A percentile compares a stretch with the other conserved stretches of the same genome.
Evolutionary conservation across 2,888 invertebrate species (phyloP).

Genomic region (Syrista parreyssii): DNA sequence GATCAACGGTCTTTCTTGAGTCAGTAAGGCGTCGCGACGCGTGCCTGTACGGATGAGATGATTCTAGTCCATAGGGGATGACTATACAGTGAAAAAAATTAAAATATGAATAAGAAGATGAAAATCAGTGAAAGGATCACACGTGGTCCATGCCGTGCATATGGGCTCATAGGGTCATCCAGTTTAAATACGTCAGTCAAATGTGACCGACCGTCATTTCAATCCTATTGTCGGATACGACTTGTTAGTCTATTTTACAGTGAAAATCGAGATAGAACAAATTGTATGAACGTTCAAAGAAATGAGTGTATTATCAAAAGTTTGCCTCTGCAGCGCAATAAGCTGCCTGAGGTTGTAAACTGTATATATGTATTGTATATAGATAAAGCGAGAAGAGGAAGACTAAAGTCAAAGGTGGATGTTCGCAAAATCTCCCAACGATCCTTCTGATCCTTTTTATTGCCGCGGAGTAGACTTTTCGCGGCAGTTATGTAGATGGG

Average conservation of each 20-base stretch:
- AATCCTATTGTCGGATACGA: background rate
- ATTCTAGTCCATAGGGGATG: background rate
- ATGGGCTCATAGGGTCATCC: background rate
- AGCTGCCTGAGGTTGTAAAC: no score
- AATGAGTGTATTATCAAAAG: background rate
- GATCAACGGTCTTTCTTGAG: conserved; percentile 43
- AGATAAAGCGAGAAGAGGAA: background rate
- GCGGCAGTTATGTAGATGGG: conserved; percentile 59
- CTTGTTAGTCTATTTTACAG: background rate
- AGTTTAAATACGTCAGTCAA: background rate
- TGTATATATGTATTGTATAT: background rate
- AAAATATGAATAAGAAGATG: background rate
- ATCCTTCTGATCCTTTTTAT: conserved; percentile 47
- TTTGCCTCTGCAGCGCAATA: background rate
- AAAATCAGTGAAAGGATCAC: background rate
- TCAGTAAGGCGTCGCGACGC: background rate
- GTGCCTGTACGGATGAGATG: background rate
- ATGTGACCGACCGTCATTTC: background rate
- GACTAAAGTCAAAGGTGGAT: background rate
- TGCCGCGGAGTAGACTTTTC: conserved; percentile 49
- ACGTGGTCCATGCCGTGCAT: no score
- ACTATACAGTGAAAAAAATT: background rate
- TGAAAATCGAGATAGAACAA: background rate
- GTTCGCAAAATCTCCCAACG: background rate
- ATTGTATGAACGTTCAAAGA: background rate